Base-by-base conservation (phyloP, 2,888 invertebrate genomes). In the Cynaeus angustus region DNA sequence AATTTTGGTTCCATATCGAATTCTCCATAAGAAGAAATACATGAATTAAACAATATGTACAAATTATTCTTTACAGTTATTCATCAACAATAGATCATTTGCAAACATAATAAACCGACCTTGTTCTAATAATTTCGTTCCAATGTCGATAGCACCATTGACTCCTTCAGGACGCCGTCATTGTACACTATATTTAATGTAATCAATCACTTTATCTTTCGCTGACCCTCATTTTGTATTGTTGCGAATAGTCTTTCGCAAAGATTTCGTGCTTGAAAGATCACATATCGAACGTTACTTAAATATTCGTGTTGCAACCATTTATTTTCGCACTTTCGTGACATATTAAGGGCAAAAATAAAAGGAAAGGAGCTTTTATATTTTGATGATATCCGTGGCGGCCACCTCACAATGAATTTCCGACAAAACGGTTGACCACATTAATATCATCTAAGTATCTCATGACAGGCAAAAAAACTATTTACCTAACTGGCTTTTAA, bases 51-150 rank as follows among this genome's bases (percentile, higher is more conserved):
- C 50, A 66, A 66, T 66, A 45, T 26, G 21, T 46, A 66, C 66
- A 66, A 55, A 66, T 66, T 66, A 53, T 3, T 43, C 9, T 55
- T 37, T 55, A 55, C 53, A 38, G n/a, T 62, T 50, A 37, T 62
- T 16, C 13, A 12, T 43, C 64, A 56, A 62, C 45, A 62, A 62
- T 68, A 48, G 55, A 55, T 68, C 46, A 64, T 68, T 68, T 68
- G 56, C 56, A 64, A 64, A 33, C 41, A 33, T 48, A 58, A 62
- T 41, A 37, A n/a, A 38, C 38, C 62, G 64, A 30, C 68, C 68
- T 56, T 56, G 68, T 64, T 68, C 62, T 64, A 62, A 64, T 68
- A 64, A 59, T 66, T 43, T 33, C 16, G 66, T n/a, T 53, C 61
- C 61, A 55, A 55, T 38, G 53, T 38, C 53, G 38, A 26, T 52